These are phyloP conservation scores for Muscicapa adusta DNA, from an alignment of 2,113 vertebrate genomes.

Conservation along the genomic window DNA sequence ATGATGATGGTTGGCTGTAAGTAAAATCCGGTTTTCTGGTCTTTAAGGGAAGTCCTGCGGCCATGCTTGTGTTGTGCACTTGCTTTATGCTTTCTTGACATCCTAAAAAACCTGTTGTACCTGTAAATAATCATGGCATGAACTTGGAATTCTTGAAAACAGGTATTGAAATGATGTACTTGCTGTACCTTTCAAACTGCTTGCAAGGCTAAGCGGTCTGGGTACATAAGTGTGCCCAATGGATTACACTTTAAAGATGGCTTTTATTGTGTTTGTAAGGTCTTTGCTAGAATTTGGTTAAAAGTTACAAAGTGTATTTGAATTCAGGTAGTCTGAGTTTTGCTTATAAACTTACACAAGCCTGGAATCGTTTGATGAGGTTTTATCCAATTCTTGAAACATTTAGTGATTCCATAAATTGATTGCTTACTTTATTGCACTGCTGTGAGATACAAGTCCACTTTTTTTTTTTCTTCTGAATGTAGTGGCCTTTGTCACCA, in stretches of 20 bases:
- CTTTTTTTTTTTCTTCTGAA: neutral
- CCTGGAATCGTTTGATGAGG: neutral
- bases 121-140: neutral
- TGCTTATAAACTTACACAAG: neutral
- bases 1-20: slow-evolving; percentile 99
- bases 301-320: neutral
- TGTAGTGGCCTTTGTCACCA: neutral
- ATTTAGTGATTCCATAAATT: neutral
- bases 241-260: neutral
- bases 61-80: neutral
- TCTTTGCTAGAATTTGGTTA: neutral
- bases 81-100: neutral
- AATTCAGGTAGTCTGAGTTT: neutral
- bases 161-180: neutral
- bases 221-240: accelerated
- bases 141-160: neutral
- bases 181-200: neutral
- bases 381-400: neutral
- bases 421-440: neutral
- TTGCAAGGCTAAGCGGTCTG: neutral
- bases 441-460: neutral
- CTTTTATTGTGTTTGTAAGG: neutral
- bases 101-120: neutral
- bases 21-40: slow-evolving; percentile 57
- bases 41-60: neutral